These are phyloP conservation scores for Torymus tubicola DNA, from an alignment of 2,888 invertebrate genomes.

Conservation along the genomic window DNA sequence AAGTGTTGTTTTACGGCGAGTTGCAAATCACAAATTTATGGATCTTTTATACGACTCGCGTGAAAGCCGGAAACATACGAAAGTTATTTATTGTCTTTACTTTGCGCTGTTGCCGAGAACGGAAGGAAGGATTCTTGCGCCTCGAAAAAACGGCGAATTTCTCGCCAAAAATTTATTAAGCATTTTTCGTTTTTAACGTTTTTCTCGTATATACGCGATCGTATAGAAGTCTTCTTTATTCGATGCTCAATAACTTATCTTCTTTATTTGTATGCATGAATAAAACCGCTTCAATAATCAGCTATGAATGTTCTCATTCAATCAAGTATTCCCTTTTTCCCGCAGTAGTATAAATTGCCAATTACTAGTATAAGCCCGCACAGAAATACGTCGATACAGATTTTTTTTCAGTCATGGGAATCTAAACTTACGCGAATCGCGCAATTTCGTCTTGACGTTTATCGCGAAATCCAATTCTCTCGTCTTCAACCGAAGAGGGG, in stretches of 20 bases:
- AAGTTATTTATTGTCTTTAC: constrained; percentile 33
- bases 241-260: not conserved
- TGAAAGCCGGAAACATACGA: not conserved
- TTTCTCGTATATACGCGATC: too few relatives aligned
- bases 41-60: constrained; percentile 24
- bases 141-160: not conserved
- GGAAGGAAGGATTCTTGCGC: constrained; percentile 6
- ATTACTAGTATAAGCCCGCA: not conserved
- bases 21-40: constrained; percentile 37
- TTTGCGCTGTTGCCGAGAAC: not conserved
- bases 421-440: constrained; percentile 27
- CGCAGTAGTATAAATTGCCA: too few relatives aligned
- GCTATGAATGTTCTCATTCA: too few relatives aligned
- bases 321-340: too few relatives aligned
- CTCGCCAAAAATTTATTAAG: constrained; percentile 4
- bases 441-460: constrained; percentile 24
- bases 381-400: not conserved
- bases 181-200: not conserved
- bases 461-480: constrained; percentile 12
- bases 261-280: not conserved
- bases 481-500: not conserved
- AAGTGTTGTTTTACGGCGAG: constrained; percentile 39
- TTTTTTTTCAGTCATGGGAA: constrained; percentile 30
- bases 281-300: not conserved
- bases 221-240: not conserved